Percentiles rank a stretch among this genome's conserved stretches.
phyloP scores from a whole-genome alignment of 2,113 vertebrate species.

The Bujurquina vittata region DNA sequence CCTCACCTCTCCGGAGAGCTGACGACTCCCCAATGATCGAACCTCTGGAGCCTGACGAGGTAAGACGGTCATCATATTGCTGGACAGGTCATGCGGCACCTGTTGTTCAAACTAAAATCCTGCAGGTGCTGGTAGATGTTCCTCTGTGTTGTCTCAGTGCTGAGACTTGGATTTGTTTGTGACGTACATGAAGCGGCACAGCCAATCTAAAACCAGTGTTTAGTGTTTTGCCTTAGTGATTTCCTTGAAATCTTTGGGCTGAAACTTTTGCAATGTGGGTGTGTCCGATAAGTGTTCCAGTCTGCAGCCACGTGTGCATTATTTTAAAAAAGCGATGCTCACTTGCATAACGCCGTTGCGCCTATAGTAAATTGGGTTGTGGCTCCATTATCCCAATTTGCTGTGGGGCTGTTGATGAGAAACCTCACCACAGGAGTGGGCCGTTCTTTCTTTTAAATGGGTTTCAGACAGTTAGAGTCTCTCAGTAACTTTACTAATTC shows the following conservation, averaged over 20 bases:
- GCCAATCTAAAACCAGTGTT: too few species aligned
- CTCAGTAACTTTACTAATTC: background rate
- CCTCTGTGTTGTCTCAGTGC: background rate
- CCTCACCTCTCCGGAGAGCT: conserved; percentile 88
- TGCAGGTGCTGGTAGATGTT: too few species aligned
- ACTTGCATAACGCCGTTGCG: background rate
- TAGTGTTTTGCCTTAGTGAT: background rate
- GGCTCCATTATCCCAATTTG: background rate
- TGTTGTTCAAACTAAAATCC: too few species aligned
- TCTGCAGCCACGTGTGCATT: too few species aligned
- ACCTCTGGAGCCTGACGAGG: conserved; percentile 92
- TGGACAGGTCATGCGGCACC: background rate
- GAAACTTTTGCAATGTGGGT: background rate
- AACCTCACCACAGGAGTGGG: background rate
- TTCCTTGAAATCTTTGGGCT: background rate
- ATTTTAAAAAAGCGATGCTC: background rate
- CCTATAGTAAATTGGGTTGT: background rate
- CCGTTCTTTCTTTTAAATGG: background rate
- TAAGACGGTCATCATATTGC: conserved; percentile 34
- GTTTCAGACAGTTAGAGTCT: background rate
- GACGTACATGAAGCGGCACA: background rate
- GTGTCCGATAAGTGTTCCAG: too few species aligned
- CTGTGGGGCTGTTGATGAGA: background rate
- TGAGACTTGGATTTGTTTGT: background rate
- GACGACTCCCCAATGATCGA: conserved; percentile 97